phyloP scores from a whole-genome alignment of 2,113 vertebrate genomes.

The Sinocyclocheilus anophthalmus region DNA sequence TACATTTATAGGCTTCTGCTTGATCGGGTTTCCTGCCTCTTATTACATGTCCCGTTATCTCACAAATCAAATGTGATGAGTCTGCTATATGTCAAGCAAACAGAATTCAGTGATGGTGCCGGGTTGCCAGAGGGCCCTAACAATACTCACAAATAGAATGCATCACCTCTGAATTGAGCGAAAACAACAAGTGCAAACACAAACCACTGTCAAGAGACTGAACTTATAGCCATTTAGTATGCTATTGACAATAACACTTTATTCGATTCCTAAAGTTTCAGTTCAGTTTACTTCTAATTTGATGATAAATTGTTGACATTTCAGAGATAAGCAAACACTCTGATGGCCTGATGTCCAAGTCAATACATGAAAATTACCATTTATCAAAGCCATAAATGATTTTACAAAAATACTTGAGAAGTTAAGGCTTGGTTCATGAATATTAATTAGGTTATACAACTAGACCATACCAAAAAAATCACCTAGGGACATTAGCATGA shows the following conservation, averaged over 20 bases:
- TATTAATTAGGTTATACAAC: not conserved
- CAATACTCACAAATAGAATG: not conserved
- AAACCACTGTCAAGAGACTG: not conserved
- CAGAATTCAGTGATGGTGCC: not conserved
- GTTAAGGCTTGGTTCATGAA: not conserved
- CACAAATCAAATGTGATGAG: not conserved
- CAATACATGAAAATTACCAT: not conserved
- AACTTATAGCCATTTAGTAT: not conserved
- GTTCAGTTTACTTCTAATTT: not conserved
- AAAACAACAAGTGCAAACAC: not conserved
- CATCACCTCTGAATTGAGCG: not conserved
- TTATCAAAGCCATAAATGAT: not conserved
- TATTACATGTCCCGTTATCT: conserved; percentile 8
- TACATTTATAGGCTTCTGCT: not conserved
- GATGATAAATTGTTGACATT: not conserved
- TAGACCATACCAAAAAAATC: not conserved
- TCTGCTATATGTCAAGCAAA: not conserved
- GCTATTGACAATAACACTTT: not conserved
- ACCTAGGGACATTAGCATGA: not conserved
- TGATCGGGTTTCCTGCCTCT: not conserved
- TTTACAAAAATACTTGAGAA: not conserved
- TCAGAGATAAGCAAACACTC: not conserved
- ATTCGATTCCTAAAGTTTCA: not conserved
- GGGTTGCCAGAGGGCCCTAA: not conserved
- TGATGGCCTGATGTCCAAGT: not conserved